Evolutionary conservation across 2,113 vertebrate species (phyloP), one percentile per base, ranked within the genome.

Genomic region (Passer domesticus): DNA sequence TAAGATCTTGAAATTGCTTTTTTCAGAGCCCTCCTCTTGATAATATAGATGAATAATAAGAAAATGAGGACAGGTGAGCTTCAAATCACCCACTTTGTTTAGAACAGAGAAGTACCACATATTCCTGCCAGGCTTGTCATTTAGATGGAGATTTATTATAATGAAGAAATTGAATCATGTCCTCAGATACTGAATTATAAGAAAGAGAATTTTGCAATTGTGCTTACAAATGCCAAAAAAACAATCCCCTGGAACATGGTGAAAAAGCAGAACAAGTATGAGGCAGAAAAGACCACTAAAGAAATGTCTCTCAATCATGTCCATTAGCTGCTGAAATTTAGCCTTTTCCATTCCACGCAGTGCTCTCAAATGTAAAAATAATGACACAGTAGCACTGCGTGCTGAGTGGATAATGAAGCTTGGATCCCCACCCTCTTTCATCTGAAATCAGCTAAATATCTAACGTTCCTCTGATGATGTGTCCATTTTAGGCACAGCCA

Each of bases 111-210:
- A 72, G 10, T 52, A 43, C 23, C 33, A 58, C 39, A 13, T 59
- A 91, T 44, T 87, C n/a, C 74, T 83, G 28, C 4, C 77, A 94
- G 66, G 18, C 5, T 82, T 78, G 63, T 89, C 41, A 84, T 62
- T 85, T 62, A 73, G 66, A 50, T 79, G 46, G 58, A 72, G 58
- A 74, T 90, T 73, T 85, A 62, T 79, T 58, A 43, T 13, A 46
- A 74, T 58, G 47, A 90, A 83, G 81, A 91, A 92, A 95, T 22
- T n/a, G 70, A 87, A 77, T 73, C 59, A 50, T 75, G 31, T 78
- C 31, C 35, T 92, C 43, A 70, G 37, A 69, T 73, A 50, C 30
- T 50, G 55, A 90, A 66, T 70, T 77, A 37, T 25, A 67, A 30
- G 59, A 62, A 84, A 85, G 18, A 59, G 10, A 59, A 70, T 46